Base-by-base conservation (phyloP, 1,140 invertebrate species). In the Tribolium madens region DNA sequence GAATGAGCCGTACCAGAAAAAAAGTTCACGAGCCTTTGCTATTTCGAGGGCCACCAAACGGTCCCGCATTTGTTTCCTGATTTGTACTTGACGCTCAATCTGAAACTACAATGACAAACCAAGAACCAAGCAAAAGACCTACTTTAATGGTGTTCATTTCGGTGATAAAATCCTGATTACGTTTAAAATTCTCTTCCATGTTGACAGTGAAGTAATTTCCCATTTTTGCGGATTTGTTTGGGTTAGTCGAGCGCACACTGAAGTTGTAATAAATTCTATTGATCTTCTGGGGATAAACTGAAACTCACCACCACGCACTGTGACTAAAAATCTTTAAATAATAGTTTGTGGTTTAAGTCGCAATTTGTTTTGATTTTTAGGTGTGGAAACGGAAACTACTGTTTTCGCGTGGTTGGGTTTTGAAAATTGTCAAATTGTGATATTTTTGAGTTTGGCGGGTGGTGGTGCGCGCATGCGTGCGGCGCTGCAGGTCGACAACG, bases 41-140 rank as follows among this genome's bases (percentile, higher is more conserved):
- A 95, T 89, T 84, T 92, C 89, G 85, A 92, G 85, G 0, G 94
- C 93, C 84, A 91, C 88, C 85, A 92, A 89, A 73, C 92, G 86
- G 85, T 94, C 92, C 80, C 93, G 88, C 87, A 95, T 91, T 84
- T 93, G 92, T 86, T 93, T 93, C 83, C 93, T 92, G 89, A 95
- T 90, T 82, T 94, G 93, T 79, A 95, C 91, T 86, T 94, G 93
- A 52, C 91, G 85, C 81, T 93, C 92, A 84, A 92, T 86, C 91
- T 92, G 77, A 72, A 82, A 70, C 13, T 70, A 46, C 33, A 71
- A 53, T 74, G 50, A 78, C 46, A 17, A 53, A n/a, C n/a, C n/a
- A n/a, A n/a, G 14, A 52, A 53, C 10, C 5, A 15, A 42, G 21
- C 3, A 13, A 10, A 21, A 31, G 50, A 81, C 81, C 84, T 86